Conservation (phyloP, 2,113 vertebrate species). For the Oriolus oriolus region DNA sequence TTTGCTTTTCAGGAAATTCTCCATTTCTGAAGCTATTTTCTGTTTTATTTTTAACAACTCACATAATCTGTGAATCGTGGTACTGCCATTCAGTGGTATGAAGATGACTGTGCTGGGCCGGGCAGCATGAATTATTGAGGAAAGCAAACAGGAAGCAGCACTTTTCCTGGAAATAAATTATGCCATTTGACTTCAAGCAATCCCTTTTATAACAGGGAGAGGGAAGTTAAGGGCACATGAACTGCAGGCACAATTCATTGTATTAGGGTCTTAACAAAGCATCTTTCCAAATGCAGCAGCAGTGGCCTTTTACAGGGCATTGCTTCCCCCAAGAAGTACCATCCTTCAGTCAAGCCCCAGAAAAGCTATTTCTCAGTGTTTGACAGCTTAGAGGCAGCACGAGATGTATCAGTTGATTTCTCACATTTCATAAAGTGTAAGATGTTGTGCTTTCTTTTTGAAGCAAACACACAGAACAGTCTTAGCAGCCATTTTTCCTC, state of each 20-base stretch:
- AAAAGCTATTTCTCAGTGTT: background rate
- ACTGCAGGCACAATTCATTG: background rate
- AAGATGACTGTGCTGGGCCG: background rate
- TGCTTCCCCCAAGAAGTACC: background rate
- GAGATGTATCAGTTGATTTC: background rate
- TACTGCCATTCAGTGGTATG: background rate
- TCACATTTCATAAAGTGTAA: background rate
- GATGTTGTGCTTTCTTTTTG: background rate
- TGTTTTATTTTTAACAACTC: background rate
- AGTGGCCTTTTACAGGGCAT: background rate
- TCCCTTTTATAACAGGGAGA: background rate
- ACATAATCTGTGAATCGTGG: no score
- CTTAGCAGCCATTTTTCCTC: background rate
- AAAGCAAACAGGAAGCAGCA: background rate
- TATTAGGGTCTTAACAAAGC: background rate
- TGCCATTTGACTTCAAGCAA: background rate
- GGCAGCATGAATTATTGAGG: background rate
- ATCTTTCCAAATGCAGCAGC: background rate
- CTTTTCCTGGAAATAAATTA: background rate
- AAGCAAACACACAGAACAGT: background rate
- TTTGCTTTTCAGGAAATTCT: background rate
- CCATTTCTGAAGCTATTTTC: background rate
- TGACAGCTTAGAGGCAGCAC: background rate
- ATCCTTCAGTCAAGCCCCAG: background rate
- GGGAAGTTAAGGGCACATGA: background rate